A percentile compares a stretch with the other conserved stretches of the same genome.
Conservation (phyloP, 2,113 vertebrate species). For the Peucedramus taeniatus region DNA sequence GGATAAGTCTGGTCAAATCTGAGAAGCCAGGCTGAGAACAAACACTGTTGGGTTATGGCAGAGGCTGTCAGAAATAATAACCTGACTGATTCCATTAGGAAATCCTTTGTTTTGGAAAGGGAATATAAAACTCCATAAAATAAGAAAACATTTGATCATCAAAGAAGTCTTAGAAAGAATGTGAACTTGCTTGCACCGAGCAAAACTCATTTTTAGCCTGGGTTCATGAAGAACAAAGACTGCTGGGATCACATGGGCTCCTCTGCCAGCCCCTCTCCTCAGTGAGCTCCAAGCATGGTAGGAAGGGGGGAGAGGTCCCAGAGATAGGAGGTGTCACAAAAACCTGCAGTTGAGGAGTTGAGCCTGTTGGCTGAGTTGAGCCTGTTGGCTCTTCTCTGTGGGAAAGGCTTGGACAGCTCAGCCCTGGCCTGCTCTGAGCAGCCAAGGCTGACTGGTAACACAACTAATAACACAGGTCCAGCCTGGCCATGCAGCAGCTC, state of each 20-base stretch:
- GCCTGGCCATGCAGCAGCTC: not conserved
- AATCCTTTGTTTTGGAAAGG: constrained; percentile 8
- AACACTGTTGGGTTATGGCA: not conserved
- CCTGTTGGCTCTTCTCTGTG: not conserved
- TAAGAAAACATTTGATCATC: constrained; percentile 40
- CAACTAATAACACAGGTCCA: not conserved
- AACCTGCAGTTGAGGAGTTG: not conserved
- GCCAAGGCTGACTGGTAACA: not conserved
- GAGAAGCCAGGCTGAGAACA: not conserved
- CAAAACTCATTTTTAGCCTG: constrained; percentile 13
- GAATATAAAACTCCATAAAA: not conserved
- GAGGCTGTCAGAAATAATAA: not conserved
- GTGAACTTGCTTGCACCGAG: constrained; percentile 17
- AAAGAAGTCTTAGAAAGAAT: constrained; percentile 12
- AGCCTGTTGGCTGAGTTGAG: too few relatives aligned
- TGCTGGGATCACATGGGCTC: not conserved
- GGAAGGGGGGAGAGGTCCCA: not conserved
- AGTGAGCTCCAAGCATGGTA: not conserved
- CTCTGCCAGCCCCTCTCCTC: not conserved
- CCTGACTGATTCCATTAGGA: not conserved
- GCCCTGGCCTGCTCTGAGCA: fast-evolving
- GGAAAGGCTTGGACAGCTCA: not conserved
- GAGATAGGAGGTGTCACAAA: not conserved
- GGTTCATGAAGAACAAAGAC: not conserved
- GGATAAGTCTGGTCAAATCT: not conserved